phyloP scores from a whole-genome alignment of 2,113 vertebrate species.

The Podilymbus podiceps region DNA sequence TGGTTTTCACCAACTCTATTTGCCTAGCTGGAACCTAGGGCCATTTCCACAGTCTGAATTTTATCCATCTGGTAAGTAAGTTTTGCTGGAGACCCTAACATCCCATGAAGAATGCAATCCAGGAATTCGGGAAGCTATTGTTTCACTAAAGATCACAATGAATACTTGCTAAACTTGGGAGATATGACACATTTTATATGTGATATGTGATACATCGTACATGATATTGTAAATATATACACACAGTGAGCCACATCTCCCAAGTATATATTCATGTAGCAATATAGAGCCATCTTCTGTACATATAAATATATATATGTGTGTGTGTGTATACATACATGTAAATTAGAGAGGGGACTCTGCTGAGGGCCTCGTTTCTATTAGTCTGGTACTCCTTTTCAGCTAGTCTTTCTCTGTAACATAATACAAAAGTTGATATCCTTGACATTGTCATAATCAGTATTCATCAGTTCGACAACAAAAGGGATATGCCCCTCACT shows the following conservation, averaged over 20 bases:
- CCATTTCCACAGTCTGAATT: background rate
- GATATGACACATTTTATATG: background rate
- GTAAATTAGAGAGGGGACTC: background rate
- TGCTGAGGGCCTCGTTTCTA: background rate
- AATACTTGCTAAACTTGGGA: background rate
- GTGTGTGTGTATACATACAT: accelerated
- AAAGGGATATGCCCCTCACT: background rate
- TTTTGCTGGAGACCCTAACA: background rate
- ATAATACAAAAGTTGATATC: background rate
- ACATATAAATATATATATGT: background rate
- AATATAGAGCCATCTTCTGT: background rate
- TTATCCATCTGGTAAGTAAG: background rate
- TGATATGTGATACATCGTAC: accelerated
- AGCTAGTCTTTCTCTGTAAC: background rate
- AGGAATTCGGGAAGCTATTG: background rate
- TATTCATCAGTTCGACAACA: background rate
- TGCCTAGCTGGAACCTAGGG: background rate
- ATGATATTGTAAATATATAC: background rate
- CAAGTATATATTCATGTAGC: background rate
- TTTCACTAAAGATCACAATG: background rate
- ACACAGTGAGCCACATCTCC: background rate
- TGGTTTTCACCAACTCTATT: background rate
- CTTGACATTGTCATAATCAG: background rate
- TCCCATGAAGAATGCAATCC: background rate
- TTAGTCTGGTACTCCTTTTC: background rate